Percentiles rank a stretch among this genome's conserved stretches.
phyloP scores from a whole-genome alignment of 2,113 vertebrate species.

The Anhinga rufa region DNA sequence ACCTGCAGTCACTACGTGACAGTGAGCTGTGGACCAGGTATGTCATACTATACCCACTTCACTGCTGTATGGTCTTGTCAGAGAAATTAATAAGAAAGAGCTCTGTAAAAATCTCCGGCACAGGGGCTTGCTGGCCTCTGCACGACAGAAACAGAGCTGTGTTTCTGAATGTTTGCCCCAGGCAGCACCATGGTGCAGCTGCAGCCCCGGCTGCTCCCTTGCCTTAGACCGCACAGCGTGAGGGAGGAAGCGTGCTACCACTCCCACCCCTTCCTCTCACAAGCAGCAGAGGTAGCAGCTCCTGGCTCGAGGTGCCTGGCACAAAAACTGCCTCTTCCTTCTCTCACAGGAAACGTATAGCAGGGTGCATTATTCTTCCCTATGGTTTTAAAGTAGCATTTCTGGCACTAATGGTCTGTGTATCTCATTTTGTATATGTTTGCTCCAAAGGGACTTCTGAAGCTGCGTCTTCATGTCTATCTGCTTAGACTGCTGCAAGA shows the following conservation, averaged over 20 bases:
- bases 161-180: neutral
- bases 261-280: neutral
- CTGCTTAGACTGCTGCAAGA: neutral
- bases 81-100: neutral
- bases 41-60: neutral
- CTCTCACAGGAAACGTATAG: neutral
- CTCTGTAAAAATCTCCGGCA: neutral
- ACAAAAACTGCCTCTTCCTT: neutral
- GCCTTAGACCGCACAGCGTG: fast-evolving
- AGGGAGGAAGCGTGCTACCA: neutral
- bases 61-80: neutral
- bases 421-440: neutral
- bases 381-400: neutral
- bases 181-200: neutral
- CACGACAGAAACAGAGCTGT: neutral
- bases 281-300: neutral
- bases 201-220: neutral
- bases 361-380: neutral
- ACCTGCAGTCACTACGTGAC: neutral
- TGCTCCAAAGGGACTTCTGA: neutral
- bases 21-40: neutral
- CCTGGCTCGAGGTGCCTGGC: neutral
- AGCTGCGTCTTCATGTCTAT: neutral
- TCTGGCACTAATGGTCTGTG: neutral
- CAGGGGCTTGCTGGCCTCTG: neutral